Evolutionary conservation across 1,140 invertebrate genomes (phyloP), one percentile per base, ranked within the genome.

Genomic region (Habropoda laboriosa): DNA sequence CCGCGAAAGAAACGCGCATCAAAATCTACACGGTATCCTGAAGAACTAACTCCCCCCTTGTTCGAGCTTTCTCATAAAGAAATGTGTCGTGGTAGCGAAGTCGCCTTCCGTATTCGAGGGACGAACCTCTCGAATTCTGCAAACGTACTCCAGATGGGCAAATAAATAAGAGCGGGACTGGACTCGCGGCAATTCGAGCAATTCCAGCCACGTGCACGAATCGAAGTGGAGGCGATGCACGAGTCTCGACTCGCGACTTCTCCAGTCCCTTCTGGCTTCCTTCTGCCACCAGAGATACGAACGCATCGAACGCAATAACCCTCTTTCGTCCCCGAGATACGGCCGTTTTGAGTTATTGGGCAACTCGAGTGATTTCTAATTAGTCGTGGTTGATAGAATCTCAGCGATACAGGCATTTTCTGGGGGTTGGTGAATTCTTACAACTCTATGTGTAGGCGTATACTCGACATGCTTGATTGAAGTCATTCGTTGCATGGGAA

Each of bases 31-130:
- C 18, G 0, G 40, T 81, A 75, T 61, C 72, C 81, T 68, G 81
- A 83, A 86, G n/a, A n/a, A n/a, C n/a, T n/a, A n/a, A n/a, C 78
- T 86, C 83, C 82, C 86, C 88, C 87, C 89, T 88, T n/a, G 89
- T 90, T 84, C 86, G 89, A 86, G 89, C 90, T 89, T 91, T 90
- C 87, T 85, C 87, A 77, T 83, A 84, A 89, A 90, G 87, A 89
- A 91, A 82, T 80, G 82, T 66, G 66, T 32, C 49, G 57, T n/a
- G 30, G 68, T 68, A 79, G 70, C 51, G 66, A 71, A n/a, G 57
- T 72, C 72, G 53, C 63, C 74, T 86, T 85, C 79, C 83, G 84
- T 80, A 76, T 82, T 63, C 82, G 58, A 61, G 47, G 79, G 82
- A 85, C 79, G 72, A 66, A 18, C n/a, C 73, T 77, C 83, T 85